These are phyloP conservation scores for Cordilura impudica DNA, from an alignment of 2,888 invertebrate species.

Conservation along the genomic window DNA sequence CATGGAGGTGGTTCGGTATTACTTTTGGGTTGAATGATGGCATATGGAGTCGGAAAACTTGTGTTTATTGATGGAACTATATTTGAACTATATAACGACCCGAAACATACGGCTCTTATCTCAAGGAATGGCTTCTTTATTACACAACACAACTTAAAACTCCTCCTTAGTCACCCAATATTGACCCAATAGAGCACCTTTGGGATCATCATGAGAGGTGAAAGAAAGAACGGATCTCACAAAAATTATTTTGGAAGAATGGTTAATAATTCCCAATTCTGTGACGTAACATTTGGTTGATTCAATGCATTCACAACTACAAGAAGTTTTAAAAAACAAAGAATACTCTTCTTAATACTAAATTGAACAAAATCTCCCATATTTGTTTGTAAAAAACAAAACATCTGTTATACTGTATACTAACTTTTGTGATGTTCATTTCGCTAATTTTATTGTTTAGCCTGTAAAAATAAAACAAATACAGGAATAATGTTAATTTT, in stretches of 20 bases:
- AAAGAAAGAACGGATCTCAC: background rate
- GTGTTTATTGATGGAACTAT: background rate
- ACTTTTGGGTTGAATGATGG: slow-evolving; percentile 10
- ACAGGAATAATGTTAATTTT: background rate
- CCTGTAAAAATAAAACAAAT: background rate
- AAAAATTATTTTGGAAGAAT: slow-evolving; percentile 23
- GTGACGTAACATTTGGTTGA: slow-evolving; percentile 8
- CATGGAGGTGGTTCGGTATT: slow-evolving; percentile 12
- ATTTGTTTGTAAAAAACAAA: background rate
- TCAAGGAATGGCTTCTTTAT: background rate
- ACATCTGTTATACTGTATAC: background rate
- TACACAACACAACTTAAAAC: background rate
- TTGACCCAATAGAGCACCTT: background rate
- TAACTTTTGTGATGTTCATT: slow-evolving; percentile 4
- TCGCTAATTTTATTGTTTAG: background rate
- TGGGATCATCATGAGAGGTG: background rate
- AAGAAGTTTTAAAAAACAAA: slow-evolving; percentile 9
- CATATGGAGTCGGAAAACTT: slow-evolving; percentile 6
- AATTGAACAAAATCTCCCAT: background rate
- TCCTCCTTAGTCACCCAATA: background rate
- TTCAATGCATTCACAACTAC: background rate
- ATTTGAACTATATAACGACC: slow-evolving; percentile 15
- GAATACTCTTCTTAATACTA: slow-evolving; percentile 14
- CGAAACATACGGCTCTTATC: slow-evolving; percentile 4
- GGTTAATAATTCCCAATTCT: slow-evolving; percentile 10